Conservation (phyloP, 2,797 vertebrate species). For the Micropoecilia bifurca region DNA sequence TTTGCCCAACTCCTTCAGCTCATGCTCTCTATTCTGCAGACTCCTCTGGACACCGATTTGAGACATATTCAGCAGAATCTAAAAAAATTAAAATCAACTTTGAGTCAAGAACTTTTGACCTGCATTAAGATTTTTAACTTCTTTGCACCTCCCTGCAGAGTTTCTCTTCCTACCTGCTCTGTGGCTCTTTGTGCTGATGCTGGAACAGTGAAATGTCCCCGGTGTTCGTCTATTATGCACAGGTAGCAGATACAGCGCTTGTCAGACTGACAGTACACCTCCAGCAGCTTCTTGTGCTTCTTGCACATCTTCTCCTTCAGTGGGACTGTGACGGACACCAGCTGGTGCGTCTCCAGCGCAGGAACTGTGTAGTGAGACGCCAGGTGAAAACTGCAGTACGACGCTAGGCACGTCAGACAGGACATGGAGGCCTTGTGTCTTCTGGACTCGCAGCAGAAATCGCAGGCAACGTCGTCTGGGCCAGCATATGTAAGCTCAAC, state of each 20-base stretch:
- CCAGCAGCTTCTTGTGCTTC: slow-evolving; percentile 36
- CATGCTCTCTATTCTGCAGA: slow-evolving; percentile 7
- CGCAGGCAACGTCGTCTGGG: slow-evolving; percentile 16
- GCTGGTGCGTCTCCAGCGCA: slow-evolving; percentile 28
- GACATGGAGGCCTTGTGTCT: slow-evolving; percentile 30
- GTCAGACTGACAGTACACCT: slow-evolving; percentile 38
- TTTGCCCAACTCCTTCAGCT: slow-evolving; percentile 19
- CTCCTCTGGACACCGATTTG: background rate
- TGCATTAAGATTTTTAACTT: too few species aligned
- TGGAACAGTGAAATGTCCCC: fast-evolving
- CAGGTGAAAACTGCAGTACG: slow-evolving; percentile 32
- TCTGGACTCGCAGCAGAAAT: slow-evolving; percentile 22
- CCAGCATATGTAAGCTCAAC: background rate
- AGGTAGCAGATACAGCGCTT: slow-evolving; percentile 26
- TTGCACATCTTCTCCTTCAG: slow-evolving; percentile 27
- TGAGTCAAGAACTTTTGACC: background rate
- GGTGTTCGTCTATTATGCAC: slow-evolving; percentile 17
- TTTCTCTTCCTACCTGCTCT: slow-evolving; percentile 17
- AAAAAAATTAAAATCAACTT: background rate
- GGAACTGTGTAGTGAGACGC: slow-evolving; percentile 20
- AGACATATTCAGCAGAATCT: slow-evolving; percentile 14
- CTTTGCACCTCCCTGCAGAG: too few species aligned
- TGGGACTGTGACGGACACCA: background rate
- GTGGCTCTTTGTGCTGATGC: slow-evolving; percentile 10
- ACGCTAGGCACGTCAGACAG: slow-evolving; percentile 30